These are phyloP conservation scores for Clarias magur DNA, from an alignment of 2,113 vertebrate species.

Conservation along the genomic window DNA sequence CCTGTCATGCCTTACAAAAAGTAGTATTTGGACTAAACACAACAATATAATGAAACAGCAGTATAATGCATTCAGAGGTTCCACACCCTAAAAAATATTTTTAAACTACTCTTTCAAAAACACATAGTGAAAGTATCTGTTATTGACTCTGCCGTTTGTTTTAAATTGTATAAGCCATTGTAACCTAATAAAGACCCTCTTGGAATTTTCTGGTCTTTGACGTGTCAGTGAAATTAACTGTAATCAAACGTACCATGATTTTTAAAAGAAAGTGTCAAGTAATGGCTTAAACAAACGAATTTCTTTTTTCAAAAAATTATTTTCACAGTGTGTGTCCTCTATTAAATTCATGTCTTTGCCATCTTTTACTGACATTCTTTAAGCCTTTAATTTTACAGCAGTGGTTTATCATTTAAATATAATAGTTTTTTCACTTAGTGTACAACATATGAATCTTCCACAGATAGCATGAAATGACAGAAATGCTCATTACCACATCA, in stretches of 20 bases:
- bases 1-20: not conserved
- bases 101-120: not conserved
- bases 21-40: not conserved
- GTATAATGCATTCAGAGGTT: not conserved
- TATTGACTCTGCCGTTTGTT: not conserved
- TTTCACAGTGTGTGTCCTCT: not conserved
- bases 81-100: not conserved
- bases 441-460: conserved; percentile 13
- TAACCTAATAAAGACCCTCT: not conserved
- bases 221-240: not conserved
- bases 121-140: not conserved
- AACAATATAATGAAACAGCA: not conserved
- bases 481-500: conserved; percentile 38
- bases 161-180: conserved; percentile 10
- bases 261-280: conserved; percentile 22
- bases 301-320: conserved; percentile 23
- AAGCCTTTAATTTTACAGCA: conserved; percentile 33
- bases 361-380: conserved; percentile 19
- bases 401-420: conserved; percentile 11
- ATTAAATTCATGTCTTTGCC: conserved; percentile 26
- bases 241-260: not conserved
- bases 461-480: conserved; percentile 27
- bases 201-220: not conserved
- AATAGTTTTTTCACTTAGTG: conserved; percentile 19
- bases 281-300: conserved; percentile 4